phyloP scores from a whole-genome alignment of 2,888 invertebrate genomes.

The Glyphotaelius pellucidus region DNA sequence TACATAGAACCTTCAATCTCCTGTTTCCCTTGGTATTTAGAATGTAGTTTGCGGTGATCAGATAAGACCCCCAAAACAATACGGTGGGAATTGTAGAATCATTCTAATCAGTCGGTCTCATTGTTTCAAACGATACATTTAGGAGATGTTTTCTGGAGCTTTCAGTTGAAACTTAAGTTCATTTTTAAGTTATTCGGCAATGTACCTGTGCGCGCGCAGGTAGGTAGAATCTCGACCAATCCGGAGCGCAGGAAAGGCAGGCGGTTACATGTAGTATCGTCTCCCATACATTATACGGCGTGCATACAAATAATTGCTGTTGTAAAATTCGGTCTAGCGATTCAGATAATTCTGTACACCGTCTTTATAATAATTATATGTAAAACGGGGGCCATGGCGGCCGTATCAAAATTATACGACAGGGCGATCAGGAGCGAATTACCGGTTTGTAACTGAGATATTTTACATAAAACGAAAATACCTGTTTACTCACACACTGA shows the following conservation, averaged over 20 bases:
- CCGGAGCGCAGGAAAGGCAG: constrained; percentile 17
- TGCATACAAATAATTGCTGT: constrained; percentile 60
- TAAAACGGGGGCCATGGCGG: constrained; percentile 49
- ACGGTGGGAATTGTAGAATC: constrained; percentile 21
- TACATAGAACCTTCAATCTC: constrained; percentile 28
- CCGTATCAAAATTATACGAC: constrained; percentile 50
- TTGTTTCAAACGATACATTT: constrained; percentile 2
- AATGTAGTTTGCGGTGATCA: constrained; percentile 21
- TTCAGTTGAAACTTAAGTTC: neutral
- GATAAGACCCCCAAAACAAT: constrained; percentile 45
- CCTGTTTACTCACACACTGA: neutral
- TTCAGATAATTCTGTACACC: constrained; percentile 62
- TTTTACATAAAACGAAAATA: neutral
- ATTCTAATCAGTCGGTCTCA: constrained; percentile 25
- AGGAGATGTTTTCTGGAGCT: constrained; percentile 17
- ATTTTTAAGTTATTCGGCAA: constrained; percentile 19
- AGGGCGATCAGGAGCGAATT: constrained; percentile 27
- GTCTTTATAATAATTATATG: constrained; percentile 54
- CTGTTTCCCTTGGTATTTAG: neutral
- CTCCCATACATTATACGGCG: constrained; percentile 51
- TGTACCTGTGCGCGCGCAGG: constrained; percentile 47
- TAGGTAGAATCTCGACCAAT: constrained; percentile 44
- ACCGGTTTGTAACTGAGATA: constrained; percentile 3
- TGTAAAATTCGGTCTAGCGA: constrained; percentile 65
- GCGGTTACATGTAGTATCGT: constrained; percentile 46